A percentile compares a stretch with the other conserved stretches of the same genome.
phyloP scores from a whole-genome alignment of 2,113 vertebrate species.

The Cepphus grylle region DNA sequence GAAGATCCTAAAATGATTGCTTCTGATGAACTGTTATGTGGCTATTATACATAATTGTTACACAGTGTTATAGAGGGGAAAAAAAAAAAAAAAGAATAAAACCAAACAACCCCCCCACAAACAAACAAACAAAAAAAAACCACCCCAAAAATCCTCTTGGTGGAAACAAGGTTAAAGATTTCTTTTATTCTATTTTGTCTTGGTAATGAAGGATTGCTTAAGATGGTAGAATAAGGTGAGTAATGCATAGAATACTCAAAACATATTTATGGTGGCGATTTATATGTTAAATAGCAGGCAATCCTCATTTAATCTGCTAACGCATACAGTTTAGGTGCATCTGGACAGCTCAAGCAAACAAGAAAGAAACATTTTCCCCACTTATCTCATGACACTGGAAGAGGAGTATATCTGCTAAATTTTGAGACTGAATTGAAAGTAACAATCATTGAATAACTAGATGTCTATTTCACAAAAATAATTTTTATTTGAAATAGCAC shows the following conservation, averaged over 20 bases:
- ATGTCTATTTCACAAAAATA: neutral
- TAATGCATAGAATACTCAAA: neutral
- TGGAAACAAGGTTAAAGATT: neutral
- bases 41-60: neutral
- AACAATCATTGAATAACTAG: neutral
- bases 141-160: neutral
- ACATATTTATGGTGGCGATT: neutral
- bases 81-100: neutral
- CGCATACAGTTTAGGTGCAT: neutral
- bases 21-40: neutral
- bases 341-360: neutral
- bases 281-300: neutral
- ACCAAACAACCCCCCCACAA: no score
- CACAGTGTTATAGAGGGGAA: neutral
- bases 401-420: neutral
- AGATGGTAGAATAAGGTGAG: neutral
- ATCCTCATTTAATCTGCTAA: neutral
- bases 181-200: neutral
- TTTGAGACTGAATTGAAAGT: neutral
- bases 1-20: neutral
- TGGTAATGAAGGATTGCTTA: neutral
- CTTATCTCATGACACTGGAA: neutral
- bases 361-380: neutral
- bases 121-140: rapidly evolving
- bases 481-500: neutral